A percentile compares a stretch with the other conserved stretches of the same genome.
Evolutionary conservation across 2,113 vertebrate species (phyloP).

Genomic region (Hippocampus barbouri): DNA sequence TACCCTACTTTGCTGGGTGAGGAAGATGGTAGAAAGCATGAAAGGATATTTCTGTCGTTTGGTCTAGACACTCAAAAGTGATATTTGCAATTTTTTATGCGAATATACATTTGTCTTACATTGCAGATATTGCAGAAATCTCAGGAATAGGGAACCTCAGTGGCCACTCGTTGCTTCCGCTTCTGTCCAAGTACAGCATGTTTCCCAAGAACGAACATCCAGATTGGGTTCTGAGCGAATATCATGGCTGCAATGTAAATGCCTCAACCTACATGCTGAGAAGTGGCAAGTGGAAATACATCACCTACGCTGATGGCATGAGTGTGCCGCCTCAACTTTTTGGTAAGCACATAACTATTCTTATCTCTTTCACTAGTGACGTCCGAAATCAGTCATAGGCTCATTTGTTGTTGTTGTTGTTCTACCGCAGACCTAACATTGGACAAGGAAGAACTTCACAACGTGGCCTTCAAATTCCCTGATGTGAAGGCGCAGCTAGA

Average conservation of each 20-base stretch:
- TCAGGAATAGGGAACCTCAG: slow-evolving; percentile 73
- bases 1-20: slow-evolving; percentile 91
- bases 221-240: slow-evolving; percentile 88
- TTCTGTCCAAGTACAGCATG: slow-evolving; percentile 46
- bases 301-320: slow-evolving; percentile 81
- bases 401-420: background rate
- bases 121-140: slow-evolving; percentile 81
- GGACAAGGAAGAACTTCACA: slow-evolving; percentile 85
- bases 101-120: background rate
- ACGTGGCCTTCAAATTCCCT: slow-evolving; percentile 77
- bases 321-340: slow-evolving; percentile 85
- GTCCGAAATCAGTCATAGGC: background rate
- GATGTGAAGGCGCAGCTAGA: slow-evolving; percentile 73
- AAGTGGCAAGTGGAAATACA: slow-evolving; percentile 84
- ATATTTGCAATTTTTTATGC: background rate
- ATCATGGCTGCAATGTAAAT: slow-evolving; percentile 91
- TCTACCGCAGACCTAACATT: slow-evolving; percentile 77
- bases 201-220: slow-evolving; percentile 46
- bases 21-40: slow-evolving; percentile 31
- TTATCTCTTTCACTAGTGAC: background rate
- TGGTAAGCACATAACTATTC: slow-evolving; percentile 67
- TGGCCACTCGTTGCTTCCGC: slow-evolving; percentile 81
- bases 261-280: slow-evolving; percentile 92
- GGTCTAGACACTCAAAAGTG: background rate
- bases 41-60: background rate